Base-by-base conservation (phyloP, 2,797 vertebrate genomes). In the Petrocephalus sullivani region DNA sequence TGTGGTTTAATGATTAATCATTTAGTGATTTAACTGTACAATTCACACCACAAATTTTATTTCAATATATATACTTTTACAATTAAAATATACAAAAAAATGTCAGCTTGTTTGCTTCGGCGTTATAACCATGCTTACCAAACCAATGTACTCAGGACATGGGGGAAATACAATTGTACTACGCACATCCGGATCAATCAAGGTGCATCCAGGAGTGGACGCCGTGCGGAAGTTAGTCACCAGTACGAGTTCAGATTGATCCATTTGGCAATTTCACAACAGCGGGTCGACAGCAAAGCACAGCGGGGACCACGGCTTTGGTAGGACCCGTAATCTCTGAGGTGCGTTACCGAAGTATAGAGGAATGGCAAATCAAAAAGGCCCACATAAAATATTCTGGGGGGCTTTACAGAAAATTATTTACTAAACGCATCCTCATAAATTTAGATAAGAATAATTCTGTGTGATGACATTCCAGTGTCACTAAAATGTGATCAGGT, bases 231-330 rank as follows among this genome's bases (percentile, higher is more conserved):
- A 85, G 87, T 92, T 90, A 90, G 92, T 91, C 90, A 89, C 89
- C 85, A 5, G 64, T 84, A 81, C 91, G 91, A 93, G 93, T 92
- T 89, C 90, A 93, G 91, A 92, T 90, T 93, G 93, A 95, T 94
- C 92, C 91, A 89, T 92, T 87, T 90, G 91, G 90, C 90, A 90
- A 87, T 89, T 87, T 88, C 89, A 88, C 89, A 49, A 83, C 64
- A 8, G 88, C 81, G 54, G 57, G 87, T 46, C 60, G 60, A 61
- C 56, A 87, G 88, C 82, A 87, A 61, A 57, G 85, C 92, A 87
- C 89, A 91, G 90, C 89, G 56, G 90, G 91, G 86, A 88, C 89
- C 88, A 90, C 88, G 90, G 90, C 89, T 87, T 71, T 91, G 89
- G 87, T 89, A 75, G 86, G 89, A 89, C 61, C 87, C 88, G 87